Evolutionary conservation across 2,797 vertebrate genomes (phyloP), one percentile per base, ranked within the genome.

Genomic region (Numenius phaeopus): DNA sequence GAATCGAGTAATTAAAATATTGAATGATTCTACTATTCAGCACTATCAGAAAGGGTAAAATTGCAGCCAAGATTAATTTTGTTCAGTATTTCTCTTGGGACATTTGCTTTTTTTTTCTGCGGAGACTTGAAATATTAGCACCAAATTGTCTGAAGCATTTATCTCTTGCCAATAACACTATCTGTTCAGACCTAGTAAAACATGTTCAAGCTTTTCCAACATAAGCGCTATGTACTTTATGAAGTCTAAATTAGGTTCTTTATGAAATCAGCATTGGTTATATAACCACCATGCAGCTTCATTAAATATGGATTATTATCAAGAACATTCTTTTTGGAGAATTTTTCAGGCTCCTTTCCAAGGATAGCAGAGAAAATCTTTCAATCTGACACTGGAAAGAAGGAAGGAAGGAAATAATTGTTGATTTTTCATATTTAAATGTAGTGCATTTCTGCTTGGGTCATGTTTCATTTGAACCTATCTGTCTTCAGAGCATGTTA

Each of bases 291-390:
- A 4, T 50, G 64, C 69, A 86, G 46, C 87, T 97, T 95, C 90
- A 97, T 96, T 96, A 95, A 97, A 95, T 82, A 88, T 57, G 92
- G 87, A 95, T 96, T 96, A 97, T 95, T 94, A 85, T 88, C 5
- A 8, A 79, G 84, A 95, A 90, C 71, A 90, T 91, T 90, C 52
- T 82, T 94, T 89, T 69, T 26, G 30, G 59, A 95, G 57, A 91
- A 76, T 85, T 92, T 94, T 88, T 11, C 65, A 75, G 83, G 65
- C 84, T 89, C 15, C 54, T 71, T 96, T 95, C 88, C 96, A 96
- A 96, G 22, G 4, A 47, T 27, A 94, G 44, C 30, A 94, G 69
- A 64, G 21, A 76, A 91, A 93, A 75, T 89, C 52, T 87, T 71
- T 90, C 76, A 81, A 18, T 88, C 66, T 90, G 50, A 61, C 32